Evolutionary conservation across 1,140 invertebrate genomes (phyloP).

Genomic region (Drosophila obscura): DNA sequence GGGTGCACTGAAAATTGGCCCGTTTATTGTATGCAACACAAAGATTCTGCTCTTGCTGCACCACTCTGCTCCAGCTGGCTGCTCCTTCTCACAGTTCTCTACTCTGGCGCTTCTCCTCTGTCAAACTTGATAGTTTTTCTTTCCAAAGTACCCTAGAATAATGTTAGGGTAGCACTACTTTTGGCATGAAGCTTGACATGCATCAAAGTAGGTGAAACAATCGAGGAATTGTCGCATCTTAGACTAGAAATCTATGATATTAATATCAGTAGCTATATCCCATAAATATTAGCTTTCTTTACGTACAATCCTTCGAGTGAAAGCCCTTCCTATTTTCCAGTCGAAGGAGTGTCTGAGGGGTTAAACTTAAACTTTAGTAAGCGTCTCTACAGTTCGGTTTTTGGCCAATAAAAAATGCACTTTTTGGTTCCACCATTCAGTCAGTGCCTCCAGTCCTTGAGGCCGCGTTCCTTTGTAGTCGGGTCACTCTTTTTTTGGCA

Average conservation of each 20-base stretch:
- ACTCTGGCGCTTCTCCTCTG: not conserved
- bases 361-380: too few relatives aligned
- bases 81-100: not conserved
- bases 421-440: constrained; percentile 22
- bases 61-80: too few relatives aligned
- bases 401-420: too few relatives aligned
- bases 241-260: too few relatives aligned
- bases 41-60: constrained; percentile 3
- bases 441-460: constrained; percentile 13
- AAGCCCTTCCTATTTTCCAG: too few relatives aligned
- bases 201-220: too few relatives aligned
- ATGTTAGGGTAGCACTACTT: not conserved
- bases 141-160: constrained; percentile 11
- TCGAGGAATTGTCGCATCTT: too few relatives aligned
- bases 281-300: too few relatives aligned
- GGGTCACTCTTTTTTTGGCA: constrained; percentile 20
- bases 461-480: constrained; percentile 37
- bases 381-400: not conserved
- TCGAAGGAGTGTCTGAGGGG: too few relatives aligned
- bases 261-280: too few relatives aligned
- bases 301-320: too few relatives aligned
- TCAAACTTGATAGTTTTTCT: not conserved
- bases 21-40: constrained; percentile 27
- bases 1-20: constrained; percentile 50
- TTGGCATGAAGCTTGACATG: not conserved